Evolutionary conservation across 1,140 invertebrate genomes (phyloP), one percentile per base, ranked within the genome.

Genomic region (Lutraria rhynchaena): DNA sequence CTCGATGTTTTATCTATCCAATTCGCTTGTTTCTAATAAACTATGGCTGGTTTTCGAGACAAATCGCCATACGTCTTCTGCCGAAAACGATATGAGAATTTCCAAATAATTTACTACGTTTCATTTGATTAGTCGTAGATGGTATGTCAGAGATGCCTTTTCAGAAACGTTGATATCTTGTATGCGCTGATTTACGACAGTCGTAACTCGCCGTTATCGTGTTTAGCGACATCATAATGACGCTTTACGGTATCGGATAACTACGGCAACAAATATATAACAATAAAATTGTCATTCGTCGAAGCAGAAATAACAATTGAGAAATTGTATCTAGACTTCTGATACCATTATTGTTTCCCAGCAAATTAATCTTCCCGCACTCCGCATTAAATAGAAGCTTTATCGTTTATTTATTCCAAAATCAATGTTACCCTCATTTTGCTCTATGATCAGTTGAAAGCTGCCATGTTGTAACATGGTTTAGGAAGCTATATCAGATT

Each of bases 221-320:
- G 76, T 80, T 80, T 80, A 80, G 76, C 76, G 76, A 80, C 76
- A 80, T 80, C 67, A 63, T 80, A 80, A 80, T 80, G 76, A 63
- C 76, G 76, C 65, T 80, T 80, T 80, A 80, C 76, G 69, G 41
- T 81, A 81, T 81, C 69, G 31, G 53, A 74, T 81, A 74, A 74
- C 78, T 41, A 37, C 78, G 61, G 70, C 78, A 81, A 73, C 78
- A 81, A 81, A 81, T 81, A 81, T 81, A 81, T 81, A 73, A 81
- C 67, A 81, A 74, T 73, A 67, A 81, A 81, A 73, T 81, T 74
- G 70, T 74, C 70, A 81, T 81, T 65, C 58, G 57, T 63, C 41
- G 78, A 81, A 74, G 70, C 57, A 73, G 55, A 67, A 81, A 81
- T 65, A 63, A 81, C 78, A 81, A 81, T 63, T 81, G 55, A 61